These are phyloP conservation scores for Charanyca ferruginea DNA, from an alignment of 2,888 invertebrate genomes.

Conservation along the genomic window DNA sequence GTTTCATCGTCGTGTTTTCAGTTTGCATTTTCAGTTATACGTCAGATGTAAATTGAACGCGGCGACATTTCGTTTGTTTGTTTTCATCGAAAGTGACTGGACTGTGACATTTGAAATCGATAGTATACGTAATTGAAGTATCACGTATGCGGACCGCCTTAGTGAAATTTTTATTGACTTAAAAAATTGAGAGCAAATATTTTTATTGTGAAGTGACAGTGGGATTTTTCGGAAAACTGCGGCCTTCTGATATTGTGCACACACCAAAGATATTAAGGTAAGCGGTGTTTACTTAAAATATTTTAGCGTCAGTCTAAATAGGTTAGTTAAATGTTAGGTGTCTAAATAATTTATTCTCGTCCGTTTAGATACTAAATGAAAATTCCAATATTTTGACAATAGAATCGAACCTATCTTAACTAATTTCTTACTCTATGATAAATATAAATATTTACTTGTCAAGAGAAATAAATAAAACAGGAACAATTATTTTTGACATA, in stretches of 20 bases:
- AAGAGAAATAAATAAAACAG: neutral
- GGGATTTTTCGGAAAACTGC: constrained; percentile 78
- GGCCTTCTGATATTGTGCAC: constrained; percentile 66
- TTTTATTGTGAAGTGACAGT: constrained; percentile 85
- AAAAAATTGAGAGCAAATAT: constrained; percentile 69
- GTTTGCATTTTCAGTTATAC: constrained; percentile 86
- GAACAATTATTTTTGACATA: neutral
- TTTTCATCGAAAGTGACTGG: constrained; percentile 84
- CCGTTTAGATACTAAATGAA: constrained; percentile 32
- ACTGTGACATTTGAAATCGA: constrained; percentile 87
- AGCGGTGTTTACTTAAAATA: constrained; percentile 67
- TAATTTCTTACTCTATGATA: neutral
- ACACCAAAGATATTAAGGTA: constrained; percentile 89
- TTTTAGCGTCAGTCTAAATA: constrained; percentile 52
- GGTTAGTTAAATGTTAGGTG: constrained; percentile 42
- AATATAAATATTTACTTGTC: neutral
- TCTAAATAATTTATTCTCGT: constrained; percentile 38
- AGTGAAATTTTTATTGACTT: constrained; percentile 78
- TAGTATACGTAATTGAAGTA: constrained; percentile 78
- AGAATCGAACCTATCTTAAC: neutral
- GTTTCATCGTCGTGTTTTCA: constrained; percentile 74
- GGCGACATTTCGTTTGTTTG: constrained; percentile 76
- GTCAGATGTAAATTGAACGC: constrained; percentile 75
- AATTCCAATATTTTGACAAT: constrained; percentile 14
- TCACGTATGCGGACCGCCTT: constrained; percentile 72